phyloP scores from a whole-genome alignment of 2,888 invertebrate genomes.

The Caenorhabditis sulstoni region DNA sequence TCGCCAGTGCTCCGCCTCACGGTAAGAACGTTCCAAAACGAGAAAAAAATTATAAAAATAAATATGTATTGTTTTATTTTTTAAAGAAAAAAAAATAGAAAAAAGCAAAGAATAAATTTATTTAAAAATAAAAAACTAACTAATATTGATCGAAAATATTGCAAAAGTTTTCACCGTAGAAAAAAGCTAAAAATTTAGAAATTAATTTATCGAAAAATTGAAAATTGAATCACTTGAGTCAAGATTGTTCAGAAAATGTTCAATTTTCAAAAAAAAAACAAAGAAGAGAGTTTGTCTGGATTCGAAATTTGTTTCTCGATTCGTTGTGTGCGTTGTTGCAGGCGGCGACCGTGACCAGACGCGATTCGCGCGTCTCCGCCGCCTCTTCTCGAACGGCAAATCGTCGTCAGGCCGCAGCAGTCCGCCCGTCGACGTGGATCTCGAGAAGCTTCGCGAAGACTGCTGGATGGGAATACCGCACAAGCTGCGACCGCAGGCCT shows the following conservation, averaged over 20 bases:
- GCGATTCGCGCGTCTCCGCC: constrained; percentile 66
- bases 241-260: background rate
- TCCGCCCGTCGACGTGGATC: constrained; percentile 68
- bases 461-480: constrained; percentile 96
- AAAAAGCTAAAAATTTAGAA: too few relatives aligned
- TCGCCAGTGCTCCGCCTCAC: constrained; percentile 58
- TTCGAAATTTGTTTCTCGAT: too few relatives aligned
- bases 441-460: constrained; percentile 77
- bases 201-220: too few relatives aligned
- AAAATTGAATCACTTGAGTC: too few relatives aligned
- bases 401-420: constrained; percentile 62
- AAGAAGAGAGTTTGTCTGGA: too few relatives aligned
- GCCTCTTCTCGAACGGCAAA: constrained; percentile 65
- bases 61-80: too few relatives aligned
- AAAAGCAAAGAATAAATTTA: too few relatives aligned
- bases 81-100: too few relatives aligned
- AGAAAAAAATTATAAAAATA: too few relatives aligned
- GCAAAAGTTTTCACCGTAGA: too few relatives aligned
- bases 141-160: too few relatives aligned
- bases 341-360: constrained; percentile 68
- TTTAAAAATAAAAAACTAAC: too few relatives aligned
- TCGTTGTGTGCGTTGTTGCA: background rate
- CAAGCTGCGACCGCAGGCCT: constrained; percentile 87
- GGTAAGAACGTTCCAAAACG: constrained; percentile 45
- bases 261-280: background rate